phyloP scores from a whole-genome alignment of 2,113 vertebrate species.

The rabbit (Oryctolagus cuniculus) region DNA sequence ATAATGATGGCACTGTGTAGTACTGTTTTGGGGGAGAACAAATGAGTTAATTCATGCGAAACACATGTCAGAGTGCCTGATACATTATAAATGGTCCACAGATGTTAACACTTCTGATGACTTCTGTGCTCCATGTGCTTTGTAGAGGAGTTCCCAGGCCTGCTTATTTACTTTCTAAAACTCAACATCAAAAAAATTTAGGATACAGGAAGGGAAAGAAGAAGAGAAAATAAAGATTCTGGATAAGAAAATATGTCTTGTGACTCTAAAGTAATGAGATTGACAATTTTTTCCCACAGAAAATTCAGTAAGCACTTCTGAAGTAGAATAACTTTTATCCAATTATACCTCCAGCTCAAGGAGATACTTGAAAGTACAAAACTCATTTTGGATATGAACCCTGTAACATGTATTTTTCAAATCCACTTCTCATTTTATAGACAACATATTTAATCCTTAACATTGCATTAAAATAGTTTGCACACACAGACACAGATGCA shows the following conservation, averaged over 20 bases:
- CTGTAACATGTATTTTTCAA: slow-evolving; percentile 30
- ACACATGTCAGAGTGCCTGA: neutral
- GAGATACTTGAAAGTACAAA: slow-evolving; percentile 46
- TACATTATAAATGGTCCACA: neutral
- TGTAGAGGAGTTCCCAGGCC: neutral
- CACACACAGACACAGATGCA: fast-evolving
- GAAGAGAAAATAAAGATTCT: neutral
- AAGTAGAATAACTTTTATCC: slow-evolving; percentile 5
- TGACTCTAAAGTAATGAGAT: slow-evolving; percentile 47
- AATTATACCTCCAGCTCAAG: neutral
- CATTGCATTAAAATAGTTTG: neutral
- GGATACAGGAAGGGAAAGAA: neutral
- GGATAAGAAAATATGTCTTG: neutral
- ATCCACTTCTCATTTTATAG: neutral
- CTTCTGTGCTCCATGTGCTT: neutral
- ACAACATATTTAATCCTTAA: neutral
- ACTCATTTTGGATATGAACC: slow-evolving; percentile 19
- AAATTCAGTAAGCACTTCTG: slow-evolving; percentile 23
- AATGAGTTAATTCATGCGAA: neutral
- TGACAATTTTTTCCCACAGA: slow-evolving; percentile 3
- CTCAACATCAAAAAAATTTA: slow-evolving; percentile 1
- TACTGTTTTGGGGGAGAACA: neutral
- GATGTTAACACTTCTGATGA: neutral
- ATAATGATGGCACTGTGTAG: neutral
- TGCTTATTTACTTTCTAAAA: neutral